Evolutionary conservation across 2,113 vertebrate species (phyloP).

Genomic region (Podiceps cristatus): DNA sequence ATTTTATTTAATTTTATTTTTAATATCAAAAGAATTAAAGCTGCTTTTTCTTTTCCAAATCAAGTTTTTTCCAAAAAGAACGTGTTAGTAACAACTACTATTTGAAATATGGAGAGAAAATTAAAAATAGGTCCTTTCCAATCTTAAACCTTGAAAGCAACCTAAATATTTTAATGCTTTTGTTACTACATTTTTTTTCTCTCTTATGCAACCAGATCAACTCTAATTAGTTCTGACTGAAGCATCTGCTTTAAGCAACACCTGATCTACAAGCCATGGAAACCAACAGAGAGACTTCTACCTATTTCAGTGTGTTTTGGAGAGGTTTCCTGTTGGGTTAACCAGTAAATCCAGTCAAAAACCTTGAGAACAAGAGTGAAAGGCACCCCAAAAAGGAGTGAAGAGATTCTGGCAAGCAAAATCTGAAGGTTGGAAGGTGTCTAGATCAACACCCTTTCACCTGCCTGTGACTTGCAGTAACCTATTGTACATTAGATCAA

Average conservation of each 20-base stretch:
- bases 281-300: not conserved
- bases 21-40: not conserved
- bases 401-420: not conserved
- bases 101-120: not conserved
- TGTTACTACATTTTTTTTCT: not conserved
- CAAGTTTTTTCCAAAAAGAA: not conserved
- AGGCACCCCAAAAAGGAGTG: not conserved
- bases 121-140: not conserved
- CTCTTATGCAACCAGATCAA: not conserved
- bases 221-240: slow-evolving; percentile 18
- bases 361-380: not conserved
- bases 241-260: slow-evolving; percentile 28
- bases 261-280: not conserved
- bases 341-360: not conserved
- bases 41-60: not conserved
- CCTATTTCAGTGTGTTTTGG: not conserved
- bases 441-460: not conserved
- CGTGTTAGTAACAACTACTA: not conserved
- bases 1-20: not conserved
- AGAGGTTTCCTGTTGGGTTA: not conserved
- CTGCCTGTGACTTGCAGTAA: not conserved
- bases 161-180: not conserved
- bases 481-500: not conserved
- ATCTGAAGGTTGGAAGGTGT: not conserved
- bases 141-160: not conserved